Evolutionary conservation across 2,797 vertebrate species (phyloP).

Genomic region (Neoniphon sammara): DNA sequence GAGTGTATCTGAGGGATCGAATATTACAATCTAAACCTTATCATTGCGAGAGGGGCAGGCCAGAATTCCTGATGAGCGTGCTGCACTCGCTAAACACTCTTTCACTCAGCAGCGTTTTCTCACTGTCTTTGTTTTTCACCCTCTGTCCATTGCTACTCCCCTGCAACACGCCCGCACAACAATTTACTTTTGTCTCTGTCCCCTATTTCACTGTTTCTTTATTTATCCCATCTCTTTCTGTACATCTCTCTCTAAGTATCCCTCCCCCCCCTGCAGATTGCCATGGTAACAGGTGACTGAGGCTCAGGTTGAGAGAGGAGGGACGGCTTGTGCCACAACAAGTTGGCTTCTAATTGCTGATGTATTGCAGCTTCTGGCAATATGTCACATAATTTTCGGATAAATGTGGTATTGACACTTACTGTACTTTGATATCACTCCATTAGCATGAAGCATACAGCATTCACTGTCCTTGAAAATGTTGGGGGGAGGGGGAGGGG

Average conservation of each 20-base stretch:
- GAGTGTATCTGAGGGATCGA: slow-evolving; percentile 57
- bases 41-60: slow-evolving; percentile 32
- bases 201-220: slow-evolving; percentile 18
- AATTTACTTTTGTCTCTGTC: slow-evolving; percentile 21
- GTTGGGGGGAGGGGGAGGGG: no score
- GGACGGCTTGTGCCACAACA: background rate
- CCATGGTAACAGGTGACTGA: slow-evolving; percentile 66
- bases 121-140: slow-evolving; percentile 15
- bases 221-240: slow-evolving; percentile 30
- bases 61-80: slow-evolving; percentile 61
- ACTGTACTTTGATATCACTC: background rate
- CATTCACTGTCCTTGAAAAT: background rate
- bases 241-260: slow-evolving; percentile 20
- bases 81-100: slow-evolving; percentile 45
- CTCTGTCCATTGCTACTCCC: slow-evolving; percentile 28
- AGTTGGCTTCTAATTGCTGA: slow-evolving; percentile 21
- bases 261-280: slow-evolving; percentile 32
- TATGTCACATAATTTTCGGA: background rate
- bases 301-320: slow-evolving; percentile 25
- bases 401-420: background rate
- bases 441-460: background rate
- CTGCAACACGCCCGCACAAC: no score
- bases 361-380: background rate
- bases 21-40: slow-evolving; percentile 70
- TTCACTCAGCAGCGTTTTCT: slow-evolving; percentile 11